A percentile compares a stretch with the other conserved stretches of the same genome.
These are phyloP conservation scores for Gymnocephalus cernua DNA, from an alignment of 2,113 vertebrate genomes.

Conservation along the genomic window DNA sequence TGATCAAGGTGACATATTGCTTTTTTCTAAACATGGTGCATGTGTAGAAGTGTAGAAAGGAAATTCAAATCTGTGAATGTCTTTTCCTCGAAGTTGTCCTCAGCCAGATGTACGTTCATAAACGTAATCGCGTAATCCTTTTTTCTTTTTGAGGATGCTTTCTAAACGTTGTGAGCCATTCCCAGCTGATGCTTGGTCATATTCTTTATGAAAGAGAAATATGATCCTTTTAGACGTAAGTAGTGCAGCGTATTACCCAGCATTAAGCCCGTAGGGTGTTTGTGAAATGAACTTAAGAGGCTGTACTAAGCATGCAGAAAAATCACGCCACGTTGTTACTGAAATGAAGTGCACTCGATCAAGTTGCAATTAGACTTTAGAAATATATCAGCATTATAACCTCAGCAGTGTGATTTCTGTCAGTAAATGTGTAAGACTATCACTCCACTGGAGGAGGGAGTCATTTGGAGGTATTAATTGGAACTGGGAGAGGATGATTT, in stretches of 20 bases:
- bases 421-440: background rate
- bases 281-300: slow-evolving; percentile 8
- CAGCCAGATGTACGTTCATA: background rate
- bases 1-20: slow-evolving; percentile 17
- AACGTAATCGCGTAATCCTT: background rate
- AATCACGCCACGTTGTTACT: background rate
- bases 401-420: background rate
- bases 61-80: background rate
- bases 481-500: background rate
- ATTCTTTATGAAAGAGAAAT: background rate
- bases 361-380: background rate
- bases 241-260: slow-evolving; percentile 21
- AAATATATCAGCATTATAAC: background rate
- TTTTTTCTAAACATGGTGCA: background rate
- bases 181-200: background rate
- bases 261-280: slow-evolving; percentile 19
- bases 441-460: background rate
- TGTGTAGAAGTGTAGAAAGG: background rate
- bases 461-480: slow-evolving; percentile 2
- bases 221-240: slow-evolving; percentile 4
- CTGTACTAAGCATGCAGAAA: slow-evolving; percentile 10
- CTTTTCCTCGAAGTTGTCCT: background rate
- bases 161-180: background rate
- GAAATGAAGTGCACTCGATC: background rate
- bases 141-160: background rate